phyloP scores from a whole-genome alignment of 2,888 invertebrate genomes.

The Arge pagana region DNA sequence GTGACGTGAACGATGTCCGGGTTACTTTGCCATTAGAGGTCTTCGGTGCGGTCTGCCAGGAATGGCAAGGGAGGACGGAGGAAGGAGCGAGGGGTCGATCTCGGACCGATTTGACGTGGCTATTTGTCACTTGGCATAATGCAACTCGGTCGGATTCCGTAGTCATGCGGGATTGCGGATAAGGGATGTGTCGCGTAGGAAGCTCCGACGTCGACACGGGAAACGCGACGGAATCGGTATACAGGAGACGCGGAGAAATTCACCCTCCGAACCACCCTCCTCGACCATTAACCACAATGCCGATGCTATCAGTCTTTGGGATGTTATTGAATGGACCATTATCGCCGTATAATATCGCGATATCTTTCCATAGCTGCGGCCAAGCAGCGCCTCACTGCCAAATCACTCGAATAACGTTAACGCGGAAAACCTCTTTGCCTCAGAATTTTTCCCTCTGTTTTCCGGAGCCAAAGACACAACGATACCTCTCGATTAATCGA shows the following conservation, averaged over 20 bases:
- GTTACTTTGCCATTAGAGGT: slow-evolving; percentile 20
- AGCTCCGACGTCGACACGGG: slow-evolving; percentile 6
- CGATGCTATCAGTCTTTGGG: slow-evolving; percentile 42
- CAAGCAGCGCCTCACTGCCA: slow-evolving; percentile 7
- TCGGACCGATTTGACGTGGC: slow-evolving; percentile 36
- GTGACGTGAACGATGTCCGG: slow-evolving; percentile 16
- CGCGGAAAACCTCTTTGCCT: slow-evolving; percentile 17
- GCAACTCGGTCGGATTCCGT: slow-evolving; percentile 9
- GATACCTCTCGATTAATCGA: too few relatives aligned
- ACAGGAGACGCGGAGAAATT: not conserved
- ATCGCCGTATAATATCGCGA: slow-evolving; percentile 45
- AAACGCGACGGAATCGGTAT: slow-evolving; percentile 37
- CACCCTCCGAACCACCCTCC: slow-evolving; percentile 33
- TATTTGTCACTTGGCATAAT: slow-evolving; percentile 36
- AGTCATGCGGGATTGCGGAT: slow-evolving; percentile 13
- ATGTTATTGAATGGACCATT: slow-evolving; percentile 44
- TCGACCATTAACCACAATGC: slow-evolving; percentile 44
- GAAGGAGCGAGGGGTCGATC: slow-evolving; percentile 33
- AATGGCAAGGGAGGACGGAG: slow-evolving; percentile 26
- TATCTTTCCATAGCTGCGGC: slow-evolving; percentile 34
- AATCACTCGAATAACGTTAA: slow-evolving; percentile 16
- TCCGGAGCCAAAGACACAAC: too few relatives aligned
- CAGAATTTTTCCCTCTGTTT: too few relatives aligned
- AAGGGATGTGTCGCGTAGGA: too few relatives aligned
- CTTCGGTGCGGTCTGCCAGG: slow-evolving; percentile 24